Conservation (phyloP, 2,797 vertebrate genomes). For the Jordanella pulchra region DNA sequence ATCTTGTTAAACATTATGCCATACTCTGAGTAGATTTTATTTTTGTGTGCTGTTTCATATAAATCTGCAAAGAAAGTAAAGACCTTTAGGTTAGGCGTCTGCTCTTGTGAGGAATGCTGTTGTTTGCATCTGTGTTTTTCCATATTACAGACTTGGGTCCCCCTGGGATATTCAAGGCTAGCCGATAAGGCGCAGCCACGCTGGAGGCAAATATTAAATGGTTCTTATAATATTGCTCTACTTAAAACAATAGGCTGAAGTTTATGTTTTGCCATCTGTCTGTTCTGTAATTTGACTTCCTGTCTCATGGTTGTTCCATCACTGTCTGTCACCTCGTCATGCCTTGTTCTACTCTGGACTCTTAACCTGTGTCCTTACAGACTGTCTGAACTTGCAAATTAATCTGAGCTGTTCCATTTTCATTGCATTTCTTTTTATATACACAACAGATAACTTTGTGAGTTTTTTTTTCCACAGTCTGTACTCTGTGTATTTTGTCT, state of each 20-base stretch:
- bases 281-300: conserved; percentile 59
- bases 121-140: conserved; percentile 89
- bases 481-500: conserved; percentile 14
- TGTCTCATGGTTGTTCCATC: conserved; percentile 53
- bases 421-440: not conserved
- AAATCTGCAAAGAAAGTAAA: conserved; percentile 50
- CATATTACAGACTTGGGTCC: conserved; percentile 88
- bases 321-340: conserved; percentile 41
- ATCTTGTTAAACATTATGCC: not conserved
- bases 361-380: conserved; percentile 31
- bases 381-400: conserved; percentile 44
- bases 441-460: conserved; percentile 22
- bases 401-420: conserved; percentile 5
- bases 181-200: conserved; percentile 86
- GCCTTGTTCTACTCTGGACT: conserved; percentile 20
- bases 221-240: conserved; percentile 84
- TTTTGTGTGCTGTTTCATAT: conserved; percentile 18
- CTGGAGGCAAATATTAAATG: conserved; percentile 87
- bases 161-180: conserved; percentile 88
- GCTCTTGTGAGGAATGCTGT: conserved; percentile 83
- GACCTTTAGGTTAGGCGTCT: conserved; percentile 69
- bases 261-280: conserved; percentile 69
- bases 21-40: conserved; percentile 11
- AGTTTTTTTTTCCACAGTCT: conserved; percentile 43
- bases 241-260: conserved; percentile 79